phyloP scores from a whole-genome alignment of 2,113 vertebrate genomes.

The Psittacus erithacus region DNA sequence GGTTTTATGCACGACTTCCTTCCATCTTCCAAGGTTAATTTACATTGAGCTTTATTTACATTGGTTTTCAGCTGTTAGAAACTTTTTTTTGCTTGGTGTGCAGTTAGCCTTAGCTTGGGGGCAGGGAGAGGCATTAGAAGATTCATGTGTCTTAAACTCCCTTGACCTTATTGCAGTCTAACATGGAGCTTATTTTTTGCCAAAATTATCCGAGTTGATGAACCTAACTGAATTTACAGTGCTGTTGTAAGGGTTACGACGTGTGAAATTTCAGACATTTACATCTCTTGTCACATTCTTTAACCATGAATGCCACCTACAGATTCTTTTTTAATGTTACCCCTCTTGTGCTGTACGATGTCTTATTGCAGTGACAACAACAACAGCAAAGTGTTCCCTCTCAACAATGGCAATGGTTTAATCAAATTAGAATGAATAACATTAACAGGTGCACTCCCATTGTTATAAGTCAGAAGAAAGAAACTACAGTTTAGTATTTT shows the following conservation, averaged over 20 bases:
- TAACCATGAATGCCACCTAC: background rate
- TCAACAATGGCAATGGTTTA: background rate
- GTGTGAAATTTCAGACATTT: background rate
- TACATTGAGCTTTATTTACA: background rate
- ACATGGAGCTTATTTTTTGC: background rate
- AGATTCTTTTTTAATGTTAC: background rate
- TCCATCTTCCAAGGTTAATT: background rate
- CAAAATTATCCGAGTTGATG: background rate
- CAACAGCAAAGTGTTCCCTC: background rate
- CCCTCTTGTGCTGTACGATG: background rate
- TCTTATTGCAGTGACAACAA: background rate
- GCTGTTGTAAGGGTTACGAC: background rate
- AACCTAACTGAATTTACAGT: background rate
- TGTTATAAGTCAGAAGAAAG: background rate
- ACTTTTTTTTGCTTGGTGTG: background rate
- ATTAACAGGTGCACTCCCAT: background rate
- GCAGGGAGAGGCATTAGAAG: background rate
- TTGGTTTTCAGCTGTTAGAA: background rate
- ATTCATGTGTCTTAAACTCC: background rate
- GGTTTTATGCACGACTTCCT: background rate
- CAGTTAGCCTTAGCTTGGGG: background rate
- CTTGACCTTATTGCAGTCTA: background rate
- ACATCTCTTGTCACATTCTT: background rate
- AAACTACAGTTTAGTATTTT: background rate
- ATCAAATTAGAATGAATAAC: background rate